Conservation (phyloP, 2,113 vertebrate species). For the Eudyptes chrysolophus region DNA sequence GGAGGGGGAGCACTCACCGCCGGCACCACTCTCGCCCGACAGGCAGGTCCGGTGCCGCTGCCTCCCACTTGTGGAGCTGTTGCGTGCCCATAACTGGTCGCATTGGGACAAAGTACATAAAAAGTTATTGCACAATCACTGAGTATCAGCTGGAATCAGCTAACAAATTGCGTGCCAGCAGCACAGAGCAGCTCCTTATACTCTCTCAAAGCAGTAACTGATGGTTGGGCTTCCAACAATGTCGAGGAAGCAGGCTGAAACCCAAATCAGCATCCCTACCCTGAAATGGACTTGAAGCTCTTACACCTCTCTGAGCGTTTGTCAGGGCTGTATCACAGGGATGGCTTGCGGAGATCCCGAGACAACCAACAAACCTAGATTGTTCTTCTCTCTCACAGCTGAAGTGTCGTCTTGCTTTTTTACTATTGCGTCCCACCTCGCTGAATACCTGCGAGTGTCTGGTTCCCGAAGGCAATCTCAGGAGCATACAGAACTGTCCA, state of each 20-base stretch:
- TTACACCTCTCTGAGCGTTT: neutral
- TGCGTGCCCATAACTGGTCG: rapidly evolving
- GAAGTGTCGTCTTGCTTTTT: neutral
- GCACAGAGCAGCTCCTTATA: neutral
- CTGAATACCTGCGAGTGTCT: neutral
- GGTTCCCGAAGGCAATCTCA: neutral
- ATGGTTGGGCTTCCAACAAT: neutral
- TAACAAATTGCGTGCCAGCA: neutral
- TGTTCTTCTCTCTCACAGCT: neutral
- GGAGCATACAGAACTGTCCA: neutral
- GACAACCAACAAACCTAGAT: neutral
- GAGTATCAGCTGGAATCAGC: neutral
- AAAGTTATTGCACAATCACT: neutral
- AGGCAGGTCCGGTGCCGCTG: rapidly evolving
- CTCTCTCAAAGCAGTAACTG: neutral
- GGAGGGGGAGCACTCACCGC: rapidly evolving
- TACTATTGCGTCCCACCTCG: neutral
- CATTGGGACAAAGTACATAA: neutral
- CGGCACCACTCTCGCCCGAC: rapidly evolving
- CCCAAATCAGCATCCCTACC: neutral
- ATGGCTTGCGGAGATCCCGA: neutral
- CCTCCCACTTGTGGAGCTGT: neutral
- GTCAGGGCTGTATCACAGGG: neutral
- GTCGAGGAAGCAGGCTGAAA: neutral
- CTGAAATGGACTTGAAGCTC: neutral